These are phyloP conservation scores for Andrena dorsata DNA, from an alignment of 2,888 invertebrate species.

Conservation along the genomic window DNA sequence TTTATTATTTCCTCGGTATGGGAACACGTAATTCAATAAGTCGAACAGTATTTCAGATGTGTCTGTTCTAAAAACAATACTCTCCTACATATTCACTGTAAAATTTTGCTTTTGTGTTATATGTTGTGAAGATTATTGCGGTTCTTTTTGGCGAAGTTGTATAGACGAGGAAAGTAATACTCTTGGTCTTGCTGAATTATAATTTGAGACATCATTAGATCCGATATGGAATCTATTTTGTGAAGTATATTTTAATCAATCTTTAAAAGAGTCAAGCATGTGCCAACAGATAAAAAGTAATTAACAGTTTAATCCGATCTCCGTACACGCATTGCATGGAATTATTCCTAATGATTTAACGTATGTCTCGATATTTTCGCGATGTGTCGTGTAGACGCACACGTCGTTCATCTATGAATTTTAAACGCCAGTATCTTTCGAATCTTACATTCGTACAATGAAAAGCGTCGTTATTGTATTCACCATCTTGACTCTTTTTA, in stretches of 20 bases:
- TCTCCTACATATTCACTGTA: conserved; percentile 48
- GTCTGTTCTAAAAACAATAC: conserved; percentile 56
- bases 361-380: conserved; percentile 2
- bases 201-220: conserved; percentile 68
- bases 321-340: conserved; percentile 13
- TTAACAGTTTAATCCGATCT: conserved; percentile 10
- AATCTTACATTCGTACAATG: neutral
- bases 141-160: conserved; percentile 60
- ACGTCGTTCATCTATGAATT: conserved; percentile 14
- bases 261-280: conserved; percentile 69
- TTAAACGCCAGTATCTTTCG: conserved; percentile 4
- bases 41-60: conserved; percentile 55
- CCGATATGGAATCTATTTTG: conserved; percentile 69
- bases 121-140: conserved; percentile 45
- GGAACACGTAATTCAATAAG: conserved; percentile 53
- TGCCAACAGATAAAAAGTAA: conserved; percentile 2
- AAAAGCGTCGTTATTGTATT: conserved; percentile 33
- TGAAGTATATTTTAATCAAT: conserved; percentile 66
- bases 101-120: conserved; percentile 54
- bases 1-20: conserved; percentile 58
- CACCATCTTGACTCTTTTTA: conserved; percentile 65
- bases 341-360: conserved; percentile 45
- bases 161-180: conserved; percentile 45
- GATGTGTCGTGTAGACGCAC: neutral
- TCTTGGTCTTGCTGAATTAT: conserved; percentile 58